Conservation (phyloP, 2,888 invertebrate species). For the Apotomis betuletana region DNA sequence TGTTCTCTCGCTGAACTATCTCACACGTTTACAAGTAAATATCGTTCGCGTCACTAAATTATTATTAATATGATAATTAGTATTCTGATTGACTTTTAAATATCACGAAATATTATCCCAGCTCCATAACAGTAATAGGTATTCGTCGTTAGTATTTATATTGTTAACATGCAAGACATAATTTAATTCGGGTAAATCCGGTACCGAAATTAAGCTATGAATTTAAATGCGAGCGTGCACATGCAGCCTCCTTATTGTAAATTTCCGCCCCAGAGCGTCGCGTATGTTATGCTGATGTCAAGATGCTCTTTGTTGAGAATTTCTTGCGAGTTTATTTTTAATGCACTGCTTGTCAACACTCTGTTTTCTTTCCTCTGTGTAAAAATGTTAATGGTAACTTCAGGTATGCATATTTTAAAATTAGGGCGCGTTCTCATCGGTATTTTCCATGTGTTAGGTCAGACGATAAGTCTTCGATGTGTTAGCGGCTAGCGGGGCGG, state of each 20-base stretch:
- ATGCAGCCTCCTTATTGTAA: slow-evolving; percentile 28
- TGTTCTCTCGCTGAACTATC: too few relatives aligned
- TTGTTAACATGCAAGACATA: background rate
- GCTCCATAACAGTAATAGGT: too few relatives aligned
- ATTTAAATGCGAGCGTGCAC: slow-evolving; percentile 20
- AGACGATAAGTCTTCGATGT: too few relatives aligned
- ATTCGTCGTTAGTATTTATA: background rate
- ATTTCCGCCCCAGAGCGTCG: slow-evolving; percentile 21
- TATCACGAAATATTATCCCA: too few relatives aligned
- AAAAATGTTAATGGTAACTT: background rate
- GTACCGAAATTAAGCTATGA: slow-evolving; percentile 11
- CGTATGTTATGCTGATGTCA: slow-evolving; percentile 24
- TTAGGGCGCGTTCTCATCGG: too few relatives aligned
- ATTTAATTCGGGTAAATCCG: background rate
- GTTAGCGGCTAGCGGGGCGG: too few relatives aligned
- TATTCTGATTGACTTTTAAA: background rate
- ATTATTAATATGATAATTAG: too few relatives aligned
- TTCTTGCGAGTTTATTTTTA: slow-evolving; percentile 5
- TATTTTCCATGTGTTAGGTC: too few relatives aligned
- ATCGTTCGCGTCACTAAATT: too few relatives aligned
- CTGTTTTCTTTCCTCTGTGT: background rate
- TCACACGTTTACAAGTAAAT: too few relatives aligned
- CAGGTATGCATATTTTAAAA: background rate
- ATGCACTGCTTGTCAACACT: background rate
- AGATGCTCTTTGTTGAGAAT: slow-evolving; percentile 15